Evolutionary conservation across 92 coral and sea anemone genomes (phyloP).

Genomic region (Bergia puertoricense): DNA sequence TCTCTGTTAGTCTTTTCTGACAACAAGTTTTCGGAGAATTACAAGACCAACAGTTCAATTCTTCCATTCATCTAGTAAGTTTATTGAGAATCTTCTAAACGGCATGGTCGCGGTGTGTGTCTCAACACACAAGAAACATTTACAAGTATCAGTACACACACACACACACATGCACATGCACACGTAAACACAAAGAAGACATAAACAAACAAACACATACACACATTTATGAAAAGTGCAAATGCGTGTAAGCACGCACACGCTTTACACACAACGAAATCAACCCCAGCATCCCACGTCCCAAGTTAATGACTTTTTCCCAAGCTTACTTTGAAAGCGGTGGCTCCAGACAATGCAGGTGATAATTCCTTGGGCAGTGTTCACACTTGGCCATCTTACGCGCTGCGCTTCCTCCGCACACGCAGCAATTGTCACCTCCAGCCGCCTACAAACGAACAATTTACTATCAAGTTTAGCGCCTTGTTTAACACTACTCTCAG

Average conservation of each 20-base stretch:
- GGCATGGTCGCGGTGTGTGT: too few relatives aligned
- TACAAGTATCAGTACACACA: not conserved
- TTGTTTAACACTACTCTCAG: not conserved
- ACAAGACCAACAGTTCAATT: not conserved
- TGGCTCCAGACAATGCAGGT: slow-evolving; percentile 94
- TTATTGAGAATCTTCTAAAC: too few relatives aligned
- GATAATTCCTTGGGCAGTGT: slow-evolving; percentile 97
- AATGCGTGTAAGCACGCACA: too few relatives aligned
- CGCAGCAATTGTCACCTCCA: slow-evolving; percentile 94
- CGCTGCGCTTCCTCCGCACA: slow-evolving; percentile 84
- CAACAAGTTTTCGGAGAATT: not conserved
- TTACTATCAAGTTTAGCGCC: not conserved
- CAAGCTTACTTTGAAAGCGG: slow-evolving; percentile 87
- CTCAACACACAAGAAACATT: too few relatives aligned
- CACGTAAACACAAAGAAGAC: not conserved
- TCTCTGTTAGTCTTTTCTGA: not conserved
- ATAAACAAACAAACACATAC: not conserved
- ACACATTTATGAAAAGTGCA: not conserved
- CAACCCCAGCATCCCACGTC: too few relatives aligned
- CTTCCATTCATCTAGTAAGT: too few relatives aligned
- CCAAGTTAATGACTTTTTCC: not conserved
- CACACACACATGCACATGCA: not conserved
- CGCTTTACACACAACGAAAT: too few relatives aligned
- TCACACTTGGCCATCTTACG: slow-evolving; percentile 98
- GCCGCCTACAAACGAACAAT: slow-evolving; percentile 70